Conservation (phyloP, 2,113 vertebrate genomes). For the Edolisoma coerulescens region DNA sequence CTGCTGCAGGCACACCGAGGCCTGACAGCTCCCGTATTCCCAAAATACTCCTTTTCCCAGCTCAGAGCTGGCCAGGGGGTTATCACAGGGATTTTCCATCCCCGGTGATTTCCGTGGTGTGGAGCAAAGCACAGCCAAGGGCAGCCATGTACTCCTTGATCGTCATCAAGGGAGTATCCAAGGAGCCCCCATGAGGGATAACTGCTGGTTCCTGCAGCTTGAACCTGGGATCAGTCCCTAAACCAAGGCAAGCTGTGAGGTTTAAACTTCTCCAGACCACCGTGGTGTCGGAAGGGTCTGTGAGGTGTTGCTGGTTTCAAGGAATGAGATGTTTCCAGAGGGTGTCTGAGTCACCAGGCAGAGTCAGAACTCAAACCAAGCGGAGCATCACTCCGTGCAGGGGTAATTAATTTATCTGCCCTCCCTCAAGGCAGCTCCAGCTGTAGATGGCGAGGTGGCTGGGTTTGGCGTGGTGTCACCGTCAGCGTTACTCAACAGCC, state of each 20-base stretch:
- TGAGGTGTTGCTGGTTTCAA: background rate
- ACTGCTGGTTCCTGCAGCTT: background rate
- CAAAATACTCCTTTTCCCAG: background rate
- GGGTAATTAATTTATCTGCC: background rate
- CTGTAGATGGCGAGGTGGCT: slow-evolving; percentile 11
- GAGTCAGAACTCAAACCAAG: background rate
- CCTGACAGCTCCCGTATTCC: background rate
- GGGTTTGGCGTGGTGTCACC: background rate
- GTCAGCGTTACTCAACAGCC: slow-evolving; percentile 50
- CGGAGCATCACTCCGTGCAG: background rate
- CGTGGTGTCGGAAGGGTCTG: background rate
- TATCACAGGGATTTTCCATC: background rate
- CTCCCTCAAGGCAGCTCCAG: slow-evolving; percentile 11
- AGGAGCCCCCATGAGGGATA: background rate
- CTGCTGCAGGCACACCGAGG: background rate
- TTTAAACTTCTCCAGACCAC: background rate
- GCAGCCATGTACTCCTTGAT: background rate
- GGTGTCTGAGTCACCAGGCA: background rate
- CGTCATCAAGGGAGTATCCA: background rate
- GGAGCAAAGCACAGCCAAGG: background rate
- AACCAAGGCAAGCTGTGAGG: background rate
- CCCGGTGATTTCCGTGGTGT: background rate
- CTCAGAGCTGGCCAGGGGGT: background rate
- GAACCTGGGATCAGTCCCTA: background rate
- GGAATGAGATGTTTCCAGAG: background rate